Evolutionary conservation across 1,140 invertebrate genomes (phyloP), one percentile per base, ranked within the genome.

Genomic region (Pollicipes pollicipes): DNA sequence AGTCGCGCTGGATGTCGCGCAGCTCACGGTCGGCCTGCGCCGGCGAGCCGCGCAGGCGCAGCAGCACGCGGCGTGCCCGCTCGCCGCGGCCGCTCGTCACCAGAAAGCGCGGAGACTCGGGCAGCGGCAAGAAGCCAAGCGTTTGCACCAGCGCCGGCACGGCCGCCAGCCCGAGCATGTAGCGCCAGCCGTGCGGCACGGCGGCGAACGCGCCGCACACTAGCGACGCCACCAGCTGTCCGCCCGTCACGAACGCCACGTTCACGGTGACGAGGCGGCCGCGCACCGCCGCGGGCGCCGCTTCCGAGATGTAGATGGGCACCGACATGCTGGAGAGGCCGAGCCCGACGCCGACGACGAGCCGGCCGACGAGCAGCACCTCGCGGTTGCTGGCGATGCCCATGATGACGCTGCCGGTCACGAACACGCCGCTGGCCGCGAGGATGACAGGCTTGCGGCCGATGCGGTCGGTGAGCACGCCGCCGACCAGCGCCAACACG

Each of bases 231-330:
- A 21, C 27, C 63, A 64, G 27, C 63, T 64, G 63, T 10, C 63
- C 63, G 24, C 24, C 27, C 24, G 63, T 64, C 4, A 64, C 24
- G 21, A 64, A 27, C 63, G 27, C 24, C 21, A 24, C 21, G 24
- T 64, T 64, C 24, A 27, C 63, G 24, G 63, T 64, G 63, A 64
- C 63, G 27, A 64, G 76, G 69, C 78, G 76, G 21, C 84, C 85
- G 10, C 84, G 76, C 29, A 80, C 77, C 70, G 83, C 75, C 21
- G 78, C 73, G 0, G 84, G 84, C 3, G 84, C 80, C 30, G 81
- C 80, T 76, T 85, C 84, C 0, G 82, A 82, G 35, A 86, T 82
- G 76, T 85, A 85, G 76, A 86, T 82, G 0, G 85, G 83, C 17
- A 84, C 81, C 10, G 83, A 81, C 21, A 24, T 64, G 63, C 63